A percentile compares a stretch with the other conserved stretches of the same genome.
Evolutionary conservation across 1,140 invertebrate genomes (phyloP).

Genomic region (Brachionus sp.): DNA sequence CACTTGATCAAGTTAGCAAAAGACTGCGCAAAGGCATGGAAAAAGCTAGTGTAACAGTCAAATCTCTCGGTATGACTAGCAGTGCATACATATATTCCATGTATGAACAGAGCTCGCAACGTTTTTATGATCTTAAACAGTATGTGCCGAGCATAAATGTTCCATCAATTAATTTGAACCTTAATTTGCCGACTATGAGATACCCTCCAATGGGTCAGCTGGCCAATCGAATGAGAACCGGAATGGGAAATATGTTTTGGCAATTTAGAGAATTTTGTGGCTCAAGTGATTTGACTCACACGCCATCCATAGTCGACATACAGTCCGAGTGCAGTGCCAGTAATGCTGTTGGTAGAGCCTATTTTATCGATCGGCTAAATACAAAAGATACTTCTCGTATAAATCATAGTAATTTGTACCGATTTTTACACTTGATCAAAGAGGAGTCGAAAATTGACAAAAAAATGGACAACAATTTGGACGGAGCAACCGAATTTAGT

Average conservation of each 20-base stretch:
- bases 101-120: conserved; percentile 42
- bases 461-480: background rate
- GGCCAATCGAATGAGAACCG: conserved; percentile 31
- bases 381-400: background rate
- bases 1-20: conserved; percentile 37
- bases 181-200: conserved; percentile 31
- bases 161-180: background rate
- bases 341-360: conserved; percentile 33
- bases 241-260: conserved; percentile 41
- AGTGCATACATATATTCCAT: conserved; percentile 38
- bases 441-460: background rate
- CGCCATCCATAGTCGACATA: conserved; percentile 30
- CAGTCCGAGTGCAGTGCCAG: conserved; percentile 31
- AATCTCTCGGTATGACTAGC: conserved; percentile 15
- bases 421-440: conserved; percentile 28
- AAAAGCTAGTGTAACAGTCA: conserved; percentile 42
- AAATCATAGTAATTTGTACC: conserved; percentile 5
- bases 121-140: conserved; percentile 9
- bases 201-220: conserved; percentile 40
- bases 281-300: conserved; percentile 35
- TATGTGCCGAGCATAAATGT: conserved; percentile 41
- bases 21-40: conserved; percentile 35
- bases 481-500: background rate
- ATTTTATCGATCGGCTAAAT: conserved; percentile 21
- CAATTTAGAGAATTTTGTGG: conserved; percentile 45